A percentile compares a stretch with the other conserved stretches of the same genome.
Evolutionary conservation across 2,113 vertebrate species (phyloP).

Genomic region (Peucedramus taeniatus): DNA sequence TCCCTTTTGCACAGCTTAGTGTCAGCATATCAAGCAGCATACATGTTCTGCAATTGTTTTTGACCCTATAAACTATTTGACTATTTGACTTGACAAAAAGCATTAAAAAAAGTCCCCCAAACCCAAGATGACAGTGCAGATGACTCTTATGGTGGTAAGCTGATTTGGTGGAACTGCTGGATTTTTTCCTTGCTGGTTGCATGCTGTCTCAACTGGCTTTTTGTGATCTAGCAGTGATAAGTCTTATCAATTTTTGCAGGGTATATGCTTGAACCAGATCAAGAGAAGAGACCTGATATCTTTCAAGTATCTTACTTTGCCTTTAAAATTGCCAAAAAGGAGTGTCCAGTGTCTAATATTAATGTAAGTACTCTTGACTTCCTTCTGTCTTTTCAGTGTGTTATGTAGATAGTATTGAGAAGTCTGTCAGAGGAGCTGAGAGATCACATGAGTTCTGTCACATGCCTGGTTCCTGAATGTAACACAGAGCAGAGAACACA

Average conservation of each 20-base stretch:
- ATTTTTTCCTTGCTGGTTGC: background rate
- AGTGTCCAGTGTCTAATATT: conserved; percentile 92
- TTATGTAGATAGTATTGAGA: background rate
- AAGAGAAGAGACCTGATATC: conserved; percentile 92
- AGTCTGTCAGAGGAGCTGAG: background rate
- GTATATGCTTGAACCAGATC: conserved; percentile 96
- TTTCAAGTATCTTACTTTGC: conserved; percentile 95
- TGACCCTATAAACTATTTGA: background rate
- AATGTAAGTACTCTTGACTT: conserved; percentile 79
- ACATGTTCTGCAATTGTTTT: rapidly evolving
- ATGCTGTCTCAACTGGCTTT: background rate
- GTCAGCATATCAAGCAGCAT: background rate
- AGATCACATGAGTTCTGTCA: rapidly evolving
- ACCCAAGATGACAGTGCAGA: too few species aligned
- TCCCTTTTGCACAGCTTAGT: background rate
- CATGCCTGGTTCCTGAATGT: background rate
- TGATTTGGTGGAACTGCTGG: background rate
- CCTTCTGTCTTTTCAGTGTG: rapidly evolving
- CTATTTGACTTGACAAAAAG: background rate
- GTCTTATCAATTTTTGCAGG: conserved; percentile 66
- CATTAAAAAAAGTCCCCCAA: rapidly evolving
- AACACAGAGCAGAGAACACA: rapidly evolving
- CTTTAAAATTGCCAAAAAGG: conserved; percentile 92
- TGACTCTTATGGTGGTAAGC: background rate
- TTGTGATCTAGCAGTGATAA: background rate